A percentile compares a stretch with the other conserved stretches of the same genome.
phyloP scores from a whole-genome alignment of 2,113 vertebrate genomes.

The Cnemophilus loriae region DNA sequence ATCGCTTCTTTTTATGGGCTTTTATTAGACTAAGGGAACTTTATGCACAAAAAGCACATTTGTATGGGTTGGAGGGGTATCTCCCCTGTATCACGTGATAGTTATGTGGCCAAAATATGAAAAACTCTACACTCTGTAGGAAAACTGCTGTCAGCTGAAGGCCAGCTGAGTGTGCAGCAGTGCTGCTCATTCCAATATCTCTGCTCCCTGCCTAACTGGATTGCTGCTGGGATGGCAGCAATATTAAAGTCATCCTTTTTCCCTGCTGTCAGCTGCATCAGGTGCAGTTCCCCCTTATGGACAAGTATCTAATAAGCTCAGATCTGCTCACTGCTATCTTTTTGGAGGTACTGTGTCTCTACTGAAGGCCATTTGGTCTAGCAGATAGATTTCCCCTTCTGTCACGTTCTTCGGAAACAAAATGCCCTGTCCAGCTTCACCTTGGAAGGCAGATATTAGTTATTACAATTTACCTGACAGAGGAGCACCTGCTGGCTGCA shows the following conservation, averaged over 20 bases:
- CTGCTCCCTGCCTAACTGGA: neutral
- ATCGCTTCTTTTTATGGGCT: neutral
- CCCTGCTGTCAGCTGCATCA: neutral
- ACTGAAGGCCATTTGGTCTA: constrained; percentile 25
- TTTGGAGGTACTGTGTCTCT: neutral
- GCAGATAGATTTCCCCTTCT: neutral
- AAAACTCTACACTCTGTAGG: neutral
- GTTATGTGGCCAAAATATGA: neutral
- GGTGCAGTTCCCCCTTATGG: neutral
- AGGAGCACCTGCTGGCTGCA: constrained; percentile 32
- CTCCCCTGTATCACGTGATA: accelerated
- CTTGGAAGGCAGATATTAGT: neutral
- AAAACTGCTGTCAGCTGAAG: neutral
- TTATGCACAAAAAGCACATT: neutral
- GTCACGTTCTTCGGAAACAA: neutral
- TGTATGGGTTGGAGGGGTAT: neutral
- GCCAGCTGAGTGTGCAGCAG: neutral
- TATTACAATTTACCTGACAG: neutral
- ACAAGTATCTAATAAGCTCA: constrained; percentile 15
- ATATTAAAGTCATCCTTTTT: constrained; percentile 49
- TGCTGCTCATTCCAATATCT: neutral
- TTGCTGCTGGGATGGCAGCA: neutral
- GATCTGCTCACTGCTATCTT: neutral
- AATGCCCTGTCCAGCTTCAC: neutral
- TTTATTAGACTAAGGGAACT: neutral